A percentile compares a stretch with the other conserved stretches of the same genome.
phyloP scores from a whole-genome alignment of 2,888 invertebrate genomes.

The Tridacna crocea region DNA sequence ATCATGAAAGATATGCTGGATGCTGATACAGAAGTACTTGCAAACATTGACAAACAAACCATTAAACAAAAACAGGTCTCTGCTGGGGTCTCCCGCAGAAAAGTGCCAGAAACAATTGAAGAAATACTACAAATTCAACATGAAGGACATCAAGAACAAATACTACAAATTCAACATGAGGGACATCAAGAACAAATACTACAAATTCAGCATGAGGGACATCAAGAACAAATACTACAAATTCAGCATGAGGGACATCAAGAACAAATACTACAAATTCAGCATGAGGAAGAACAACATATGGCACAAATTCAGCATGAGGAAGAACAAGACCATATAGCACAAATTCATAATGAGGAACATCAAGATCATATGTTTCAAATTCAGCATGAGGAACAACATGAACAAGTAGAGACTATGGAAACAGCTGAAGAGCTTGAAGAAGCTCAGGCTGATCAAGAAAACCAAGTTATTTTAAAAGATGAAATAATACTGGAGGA shows the following conservation, averaged over 20 bases:
- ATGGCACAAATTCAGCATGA: background rate
- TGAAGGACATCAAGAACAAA: background rate
- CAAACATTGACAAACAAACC: constrained; percentile 33
- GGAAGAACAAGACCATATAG: background rate
- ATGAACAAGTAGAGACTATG: background rate
- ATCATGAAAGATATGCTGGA: constrained; percentile 60
- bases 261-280: background rate
- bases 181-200: background rate
- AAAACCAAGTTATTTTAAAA: background rate
- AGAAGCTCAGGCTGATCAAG: background rate
- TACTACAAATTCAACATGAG: constrained; percentile 4
- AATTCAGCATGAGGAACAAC: background rate
- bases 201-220: constrained; percentile 2
- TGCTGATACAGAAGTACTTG: constrained; percentile 55
- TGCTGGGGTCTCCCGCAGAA: background rate
- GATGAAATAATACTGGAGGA: background rate
- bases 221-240: background rate
- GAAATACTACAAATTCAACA: constrained; percentile 20
- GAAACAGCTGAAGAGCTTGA: background rate
- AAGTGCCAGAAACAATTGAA: constrained; percentile 9
- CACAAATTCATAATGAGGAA: background rate
- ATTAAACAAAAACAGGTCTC: background rate
- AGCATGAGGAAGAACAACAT: background rate
- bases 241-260: constrained; percentile 2
- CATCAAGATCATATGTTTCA: background rate